Base-by-base conservation (phyloP, 23 tunicate genomes). In the Halocynthia aurantium region DNA sequence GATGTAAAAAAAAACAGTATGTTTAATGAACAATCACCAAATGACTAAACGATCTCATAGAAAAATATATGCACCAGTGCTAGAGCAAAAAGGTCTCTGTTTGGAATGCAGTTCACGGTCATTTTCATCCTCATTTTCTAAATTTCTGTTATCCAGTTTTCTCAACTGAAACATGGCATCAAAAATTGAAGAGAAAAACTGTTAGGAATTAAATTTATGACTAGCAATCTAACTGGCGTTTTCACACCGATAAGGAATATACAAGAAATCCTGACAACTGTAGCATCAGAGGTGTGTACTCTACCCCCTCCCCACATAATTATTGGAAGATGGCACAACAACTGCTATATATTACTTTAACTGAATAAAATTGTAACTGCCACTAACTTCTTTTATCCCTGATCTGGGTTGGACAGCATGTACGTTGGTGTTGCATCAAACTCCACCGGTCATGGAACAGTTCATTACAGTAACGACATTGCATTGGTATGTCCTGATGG, bases 361-460 rank as follows among this genome's bases (percentile, higher is more conserved):
- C 44, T 31, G 44, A 31, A 31, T 60, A 15, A 60, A 60, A n/a
- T 15, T 15, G 64, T 4, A n/a, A 60, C 17, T 31, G 44, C 44
- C 4, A n/a, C n/a, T n/a, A n/a, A 15, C 64, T 22, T 21, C 5
- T 8, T 70, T 40, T 31, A 31, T 31, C 4, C 44, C 44, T 0
- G 44, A 21, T 81, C 77, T 10, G 78, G 18, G 21, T 51, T 72
- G 52, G 13, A 77, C 51, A 8, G 77, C 94, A 68, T 6, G 99
- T 88, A 51, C 86, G 74, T 76, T 94, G 99, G 78, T 94, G 99
- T 65, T 88, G 92, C 96, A 89, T 94, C 81, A 94, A 74, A 57
- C 89, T 88, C 95, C 95, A 94, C 19, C 99, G 96, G 75, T 94
- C 99, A 69, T 94, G 99, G 61, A 85, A 94, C 63, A 94, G 62